Base-by-base conservation (phyloP, 2,888 invertebrate species). In the Thysanoteuthis rhombus region DNA sequence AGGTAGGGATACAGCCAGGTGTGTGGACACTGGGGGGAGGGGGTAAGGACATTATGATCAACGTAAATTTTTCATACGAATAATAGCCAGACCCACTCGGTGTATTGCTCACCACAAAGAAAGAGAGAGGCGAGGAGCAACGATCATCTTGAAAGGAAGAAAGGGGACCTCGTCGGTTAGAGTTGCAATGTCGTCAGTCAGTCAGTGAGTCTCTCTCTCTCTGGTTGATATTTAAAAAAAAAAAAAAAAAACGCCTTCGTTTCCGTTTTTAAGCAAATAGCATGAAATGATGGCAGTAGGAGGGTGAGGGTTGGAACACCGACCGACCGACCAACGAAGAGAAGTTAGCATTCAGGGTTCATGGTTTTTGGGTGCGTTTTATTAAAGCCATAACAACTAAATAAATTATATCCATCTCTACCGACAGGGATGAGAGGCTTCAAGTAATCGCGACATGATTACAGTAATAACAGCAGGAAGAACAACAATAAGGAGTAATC, bases 241-340 rank as follows among this genome's bases (percentile, higher is more conserved):
- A n/a, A n/a, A n/a, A n/a, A n/a, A n/a, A n/a, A 75, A 75, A 75
- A 32, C 75, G 75, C 75, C 75, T 75, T 75, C 75, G 75, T 75
- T 75, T 75, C 75, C 75, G 75, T 75, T 75, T 75, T 75, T n/a
- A 75, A 75, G 75, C 75, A 75, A 75, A 75, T 75, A 75, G 75
- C 75, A 75, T 32, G n/a, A 75, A 75, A 32, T 75, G 75, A 32
- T 16, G 75, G 8, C 10, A 5, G 75, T 75, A 19, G 75, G 19
- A n/a, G 32, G 75, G 75, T 32, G n/a, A n/a, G n/a, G 75, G n/a
- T 16, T 16, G n/a, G 19, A 75, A n/a, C n/a, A 75, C 22, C 52
- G 25, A 22, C 22, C 52, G 52, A 75, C 75, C 75, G 10, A n/a
- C 32, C n/a, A n/a, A n/a, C 1, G n/a, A 75, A n/a, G 2, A 75